These are phyloP conservation scores for Tipula vernalis DNA, from an alignment of 2,888 invertebrate genomes.

Conservation along the genomic window DNA sequence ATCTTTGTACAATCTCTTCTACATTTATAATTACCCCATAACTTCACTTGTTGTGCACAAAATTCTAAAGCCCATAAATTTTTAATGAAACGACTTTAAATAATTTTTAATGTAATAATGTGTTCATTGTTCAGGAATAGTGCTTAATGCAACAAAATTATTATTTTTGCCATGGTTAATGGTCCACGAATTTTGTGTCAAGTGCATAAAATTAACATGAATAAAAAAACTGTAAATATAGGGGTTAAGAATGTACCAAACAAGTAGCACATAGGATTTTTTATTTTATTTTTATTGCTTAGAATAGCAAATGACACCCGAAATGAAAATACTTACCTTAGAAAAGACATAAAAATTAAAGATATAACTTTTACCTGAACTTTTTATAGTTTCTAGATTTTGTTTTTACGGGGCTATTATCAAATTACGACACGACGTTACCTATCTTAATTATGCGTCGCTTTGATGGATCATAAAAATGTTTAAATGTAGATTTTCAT, in stretches of 20 bases:
- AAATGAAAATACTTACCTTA: neutral
- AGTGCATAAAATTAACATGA: neutral
- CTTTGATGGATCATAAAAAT: neutral
- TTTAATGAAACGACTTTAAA: neutral
- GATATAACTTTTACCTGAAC: neutral
- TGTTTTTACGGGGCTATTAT: neutral
- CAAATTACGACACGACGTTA: neutral
- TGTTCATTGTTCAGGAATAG: neutral
- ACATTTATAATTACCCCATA: neutral
- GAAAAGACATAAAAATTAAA: neutral
- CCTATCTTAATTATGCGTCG: neutral
- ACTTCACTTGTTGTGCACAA: neutral
- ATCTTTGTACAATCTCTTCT: neutral
- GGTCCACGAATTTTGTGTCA: neutral
- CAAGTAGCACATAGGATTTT: neutral
- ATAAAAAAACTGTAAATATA: neutral
- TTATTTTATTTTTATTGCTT: neutral
- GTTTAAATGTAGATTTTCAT: neutral
- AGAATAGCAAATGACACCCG: neutral
- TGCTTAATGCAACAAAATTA: neutral
- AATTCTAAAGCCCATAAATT: neutral
- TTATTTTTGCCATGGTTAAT: neutral
- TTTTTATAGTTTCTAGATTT: neutral
- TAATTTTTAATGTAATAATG: neutral
- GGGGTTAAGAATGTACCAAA: neutral